A percentile compares a stretch with the other conserved stretches of the same genome.
These are phyloP conservation scores for Lysiphlebus fabarum DNA, from an alignment of 1,140 invertebrate species.

Conservation along the genomic window DNA sequence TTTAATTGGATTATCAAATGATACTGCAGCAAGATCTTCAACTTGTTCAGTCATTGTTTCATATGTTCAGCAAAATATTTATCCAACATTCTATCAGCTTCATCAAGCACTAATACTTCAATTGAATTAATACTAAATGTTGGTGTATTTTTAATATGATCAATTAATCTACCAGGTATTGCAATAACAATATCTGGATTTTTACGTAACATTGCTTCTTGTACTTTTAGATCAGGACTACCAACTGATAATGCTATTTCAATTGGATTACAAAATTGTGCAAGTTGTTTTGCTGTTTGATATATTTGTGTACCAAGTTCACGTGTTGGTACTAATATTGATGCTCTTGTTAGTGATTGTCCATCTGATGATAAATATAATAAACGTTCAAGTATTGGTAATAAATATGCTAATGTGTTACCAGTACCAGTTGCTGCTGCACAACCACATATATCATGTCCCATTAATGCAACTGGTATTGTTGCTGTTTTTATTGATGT, in stretches of 20 bases:
- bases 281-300: slow-evolving; percentile 86
- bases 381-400: no score
- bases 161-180: slow-evolving; percentile 94
- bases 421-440: no score
- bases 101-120: slow-evolving; percentile 92
- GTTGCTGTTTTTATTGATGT: no score
- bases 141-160: slow-evolving; percentile 94
- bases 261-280: slow-evolving; percentile 89
- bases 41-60: slow-evolving; percentile 99
- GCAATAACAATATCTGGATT: slow-evolving; percentile 97
- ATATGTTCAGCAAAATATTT: slow-evolving; percentile 98
- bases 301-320: slow-evolving; percentile 95
- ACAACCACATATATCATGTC: no score
- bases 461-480: no score
- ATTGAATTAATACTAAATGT: slow-evolving; percentile 86
- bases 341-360: slow-evolving; percentile 73
- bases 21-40: slow-evolving; percentile 87
- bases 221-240: no score
- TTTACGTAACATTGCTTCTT: slow-evolving; percentile 78
- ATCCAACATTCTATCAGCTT: slow-evolving; percentile 96
- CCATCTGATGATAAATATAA: slow-evolving; percentile 71
- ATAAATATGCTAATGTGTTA: no score
- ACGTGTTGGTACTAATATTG: slow-evolving; percentile 93
- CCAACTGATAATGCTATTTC: no score
- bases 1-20: slow-evolving; percentile 86